Conservation (phyloP, 2,888 invertebrate genomes). For the Micropterix aruncella region DNA sequence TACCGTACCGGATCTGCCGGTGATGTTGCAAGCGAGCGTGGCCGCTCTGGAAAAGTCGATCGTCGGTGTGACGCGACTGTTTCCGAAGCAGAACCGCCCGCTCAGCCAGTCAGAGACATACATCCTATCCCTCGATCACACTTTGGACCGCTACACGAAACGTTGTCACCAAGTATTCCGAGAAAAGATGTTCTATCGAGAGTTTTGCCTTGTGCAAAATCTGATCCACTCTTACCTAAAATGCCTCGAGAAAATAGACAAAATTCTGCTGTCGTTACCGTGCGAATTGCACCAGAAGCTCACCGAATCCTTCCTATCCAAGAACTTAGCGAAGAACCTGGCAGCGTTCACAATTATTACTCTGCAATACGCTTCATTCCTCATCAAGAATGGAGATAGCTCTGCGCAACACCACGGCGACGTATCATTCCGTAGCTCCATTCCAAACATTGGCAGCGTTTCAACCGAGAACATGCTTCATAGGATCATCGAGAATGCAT, state of each 20-base stretch:
- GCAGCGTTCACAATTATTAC: constrained; percentile 31
- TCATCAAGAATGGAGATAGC: constrained; percentile 34
- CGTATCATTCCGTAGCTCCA: constrained; percentile 22
- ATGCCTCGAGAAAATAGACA: constrained; percentile 20
- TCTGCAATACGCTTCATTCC: constrained; percentile 31
- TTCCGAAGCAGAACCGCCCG: constrained; percentile 33
- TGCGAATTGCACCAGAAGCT: constrained; percentile 32
- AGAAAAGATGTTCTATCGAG: constrained; percentile 34
- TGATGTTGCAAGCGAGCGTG: constrained; percentile 22
- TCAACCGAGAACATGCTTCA: constrained; percentile 26
- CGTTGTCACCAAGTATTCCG: constrained; percentile 36
- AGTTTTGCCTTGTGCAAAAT: constrained; percentile 27
- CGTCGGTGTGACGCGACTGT: constrained; percentile 25
- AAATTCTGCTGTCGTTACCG: constrained; percentile 25
- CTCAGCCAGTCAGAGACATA: constrained; percentile 35
- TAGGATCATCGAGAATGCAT: constrained; percentile 27
- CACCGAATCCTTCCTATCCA: constrained; percentile 25
- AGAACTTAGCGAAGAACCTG: constrained; percentile 23
- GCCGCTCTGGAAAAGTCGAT: constrained; percentile 26
- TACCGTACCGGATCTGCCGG: constrained; percentile 24
- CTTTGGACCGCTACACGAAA: constrained; percentile 32
- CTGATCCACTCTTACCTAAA: constrained; percentile 24
- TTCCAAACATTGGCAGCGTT: constrained; percentile 14
- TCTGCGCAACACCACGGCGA: constrained; percentile 30
- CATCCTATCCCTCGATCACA: constrained; percentile 26